Evolutionary conservation across 2,888 invertebrate species (phyloP).

Genomic region (Ecdyonurus torrentis): DNA sequence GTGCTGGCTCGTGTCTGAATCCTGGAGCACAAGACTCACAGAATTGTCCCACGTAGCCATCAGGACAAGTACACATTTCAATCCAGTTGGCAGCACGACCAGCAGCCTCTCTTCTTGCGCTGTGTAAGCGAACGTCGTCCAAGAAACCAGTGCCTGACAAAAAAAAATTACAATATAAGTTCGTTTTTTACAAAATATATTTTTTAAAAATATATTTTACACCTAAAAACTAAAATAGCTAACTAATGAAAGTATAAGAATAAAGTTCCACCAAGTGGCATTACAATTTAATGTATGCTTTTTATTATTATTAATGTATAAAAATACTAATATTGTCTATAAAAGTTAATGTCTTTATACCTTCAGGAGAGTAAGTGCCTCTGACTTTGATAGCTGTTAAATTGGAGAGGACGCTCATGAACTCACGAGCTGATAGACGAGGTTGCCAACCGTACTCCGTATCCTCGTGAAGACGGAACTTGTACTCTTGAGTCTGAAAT

Average conservation of each 20-base stretch:
- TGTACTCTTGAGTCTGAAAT: conserved; percentile 56
- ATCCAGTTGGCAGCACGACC: conserved; percentile 78
- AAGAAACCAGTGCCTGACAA: conserved; percentile 56
- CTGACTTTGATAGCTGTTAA: conserved; percentile 87
- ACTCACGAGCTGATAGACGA: conserved; percentile 65
- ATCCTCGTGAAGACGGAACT: conserved; percentile 82
- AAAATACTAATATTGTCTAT: background rate
- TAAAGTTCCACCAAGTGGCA: no score
- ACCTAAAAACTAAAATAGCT: background rate
- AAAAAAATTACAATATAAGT: background rate
- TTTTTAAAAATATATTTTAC: background rate
- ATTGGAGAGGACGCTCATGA: conserved; percentile 84
- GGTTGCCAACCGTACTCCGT: conserved; percentile 90
- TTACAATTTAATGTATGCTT: no score
- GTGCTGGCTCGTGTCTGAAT: conserved; percentile 77
- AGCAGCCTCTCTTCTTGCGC: conserved; percentile 68
- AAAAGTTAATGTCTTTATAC: conserved; percentile 23
- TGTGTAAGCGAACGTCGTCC: conserved; percentile 75
- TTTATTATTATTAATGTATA: background rate
- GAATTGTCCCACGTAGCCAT: conserved; percentile 76
- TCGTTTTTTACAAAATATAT: background rate
- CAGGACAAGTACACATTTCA: conserved; percentile 85
- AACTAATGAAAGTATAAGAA: no score
- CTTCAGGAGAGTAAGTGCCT: conserved; percentile 72
- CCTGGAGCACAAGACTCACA: conserved; percentile 97